These are phyloP conservation scores for Hydrolagus affinis DNA, from an alignment of 2,113 vertebrate species.

Conservation along the genomic window DNA sequence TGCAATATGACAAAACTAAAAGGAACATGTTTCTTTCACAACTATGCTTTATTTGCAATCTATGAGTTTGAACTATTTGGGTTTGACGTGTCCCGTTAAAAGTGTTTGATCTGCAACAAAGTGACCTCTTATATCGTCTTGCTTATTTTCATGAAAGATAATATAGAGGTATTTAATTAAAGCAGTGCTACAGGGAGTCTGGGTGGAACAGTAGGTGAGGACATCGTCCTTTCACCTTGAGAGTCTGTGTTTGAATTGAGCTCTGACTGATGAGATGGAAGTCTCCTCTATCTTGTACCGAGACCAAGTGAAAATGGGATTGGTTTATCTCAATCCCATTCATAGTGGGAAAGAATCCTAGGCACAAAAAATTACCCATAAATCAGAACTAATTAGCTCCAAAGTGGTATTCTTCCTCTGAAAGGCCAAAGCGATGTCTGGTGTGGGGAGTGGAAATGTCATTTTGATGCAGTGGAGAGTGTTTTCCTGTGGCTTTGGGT, in stretches of 20 bases:
- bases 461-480: slow-evolving; percentile 27
- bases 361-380: slow-evolving; percentile 22
- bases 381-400: slow-evolving; percentile 27
- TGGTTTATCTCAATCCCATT: slow-evolving; percentile 2
- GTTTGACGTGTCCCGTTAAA: not conserved
- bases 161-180: not conserved
- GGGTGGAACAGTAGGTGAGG: not conserved
- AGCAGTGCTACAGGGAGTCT: not conserved
- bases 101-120: not conserved
- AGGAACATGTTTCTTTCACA: too few relatives aligned
- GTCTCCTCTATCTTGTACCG: slow-evolving; percentile 1
- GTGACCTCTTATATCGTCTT: not conserved
- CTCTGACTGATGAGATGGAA: slow-evolving; percentile 6
- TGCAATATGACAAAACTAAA: too few relatives aligned
- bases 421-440: slow-evolving; percentile 24
- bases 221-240: slow-evolving; percentile 23
- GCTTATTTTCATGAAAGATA: not conserved
- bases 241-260: not conserved
- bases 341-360: not conserved
- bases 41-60: too few relatives aligned
- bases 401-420: slow-evolving; percentile 23
- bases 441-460: slow-evolving; percentile 28
- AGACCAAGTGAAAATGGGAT: slow-evolving; percentile 7
- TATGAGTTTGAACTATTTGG: not conserved
- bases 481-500: not conserved